Evolutionary conservation across 1,140 invertebrate genomes (phyloP).

Genomic region (Muscidifurax raptorellus): DNA sequence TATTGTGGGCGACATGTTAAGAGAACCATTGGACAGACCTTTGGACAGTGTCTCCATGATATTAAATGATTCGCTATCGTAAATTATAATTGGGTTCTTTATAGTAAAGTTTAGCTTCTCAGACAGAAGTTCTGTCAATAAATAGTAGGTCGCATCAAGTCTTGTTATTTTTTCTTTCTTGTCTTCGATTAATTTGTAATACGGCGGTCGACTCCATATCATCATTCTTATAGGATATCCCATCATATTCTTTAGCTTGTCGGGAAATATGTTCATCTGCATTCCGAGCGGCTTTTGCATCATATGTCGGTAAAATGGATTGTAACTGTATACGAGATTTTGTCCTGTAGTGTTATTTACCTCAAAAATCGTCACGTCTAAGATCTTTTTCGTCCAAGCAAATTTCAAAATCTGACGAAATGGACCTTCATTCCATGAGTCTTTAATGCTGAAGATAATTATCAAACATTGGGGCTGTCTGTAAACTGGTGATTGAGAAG

Average conservation of each 20-base stretch:
- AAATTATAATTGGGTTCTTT: neutral
- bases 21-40: neutral
- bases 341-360: neutral
- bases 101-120: neutral
- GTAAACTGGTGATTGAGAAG: neutral
- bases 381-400: neutral
- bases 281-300: neutral
- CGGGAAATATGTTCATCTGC: neutral
- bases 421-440: neutral
- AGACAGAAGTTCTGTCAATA: neutral
- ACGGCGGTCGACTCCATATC: neutral
- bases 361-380: neutral
- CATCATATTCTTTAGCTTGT: neutral
- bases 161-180: neutral
- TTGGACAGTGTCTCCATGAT: neutral
- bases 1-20: neutral
- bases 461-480: neutral
- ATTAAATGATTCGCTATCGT: neutral
- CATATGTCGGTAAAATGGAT: neutral
- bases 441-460: neutral
- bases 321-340: neutral
- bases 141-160: neutral
- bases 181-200: neutral
- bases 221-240: neutral
- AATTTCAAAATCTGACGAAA: neutral